Conservation (phyloP, 2,888 invertebrate genomes). For the Kuschelorhynchus macadamiae region DNA sequence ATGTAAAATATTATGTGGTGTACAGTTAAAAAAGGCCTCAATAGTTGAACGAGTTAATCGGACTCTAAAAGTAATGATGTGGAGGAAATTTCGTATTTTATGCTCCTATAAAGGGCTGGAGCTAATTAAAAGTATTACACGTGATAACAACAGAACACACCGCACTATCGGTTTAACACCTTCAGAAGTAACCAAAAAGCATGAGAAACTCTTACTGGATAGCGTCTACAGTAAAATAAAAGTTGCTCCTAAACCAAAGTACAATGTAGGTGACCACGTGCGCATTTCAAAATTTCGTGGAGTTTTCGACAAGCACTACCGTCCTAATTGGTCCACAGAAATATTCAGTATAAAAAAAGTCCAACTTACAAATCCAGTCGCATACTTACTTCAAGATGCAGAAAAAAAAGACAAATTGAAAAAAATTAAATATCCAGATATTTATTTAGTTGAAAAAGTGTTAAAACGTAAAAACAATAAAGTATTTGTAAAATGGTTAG, state of each 20-base stretch:
- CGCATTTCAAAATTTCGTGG: slow-evolving; percentile 17
- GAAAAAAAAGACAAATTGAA: slow-evolving; percentile 57
- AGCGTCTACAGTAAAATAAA: slow-evolving; percentile 1
- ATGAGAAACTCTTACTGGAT: slow-evolving; percentile 10
- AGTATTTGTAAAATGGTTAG: slow-evolving; percentile 54
- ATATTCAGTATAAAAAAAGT: slow-evolving; percentile 22
- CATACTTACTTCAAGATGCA: slow-evolving; percentile 30
- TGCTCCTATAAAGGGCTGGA: background rate
- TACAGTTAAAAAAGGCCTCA: slow-evolving; percentile 1
- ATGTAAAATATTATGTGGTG: background rate
- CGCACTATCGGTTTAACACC: slow-evolving; percentile 7
- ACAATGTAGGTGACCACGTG: slow-evolving; percentile 9
- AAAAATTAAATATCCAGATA: slow-evolving; percentile 51
- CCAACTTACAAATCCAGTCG: slow-evolving; percentile 10
- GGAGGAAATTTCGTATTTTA: no score
- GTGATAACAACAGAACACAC: slow-evolving; percentile 14
- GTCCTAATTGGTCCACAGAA: slow-evolving; percentile 22
- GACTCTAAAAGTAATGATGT: no score
- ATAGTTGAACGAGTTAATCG: background rate
- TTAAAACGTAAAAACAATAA: slow-evolving; percentile 50
- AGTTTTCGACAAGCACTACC: slow-evolving; percentile 26
- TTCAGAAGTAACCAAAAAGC: slow-evolving; percentile 4
- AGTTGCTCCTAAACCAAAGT: slow-evolving; percentile 2
- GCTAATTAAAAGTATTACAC: background rate
- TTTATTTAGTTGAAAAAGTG: slow-evolving; percentile 57